Base-by-base conservation (phyloP, 2,113 vertebrate species). In the Brachyhypopomus occidentalis region DNA sequence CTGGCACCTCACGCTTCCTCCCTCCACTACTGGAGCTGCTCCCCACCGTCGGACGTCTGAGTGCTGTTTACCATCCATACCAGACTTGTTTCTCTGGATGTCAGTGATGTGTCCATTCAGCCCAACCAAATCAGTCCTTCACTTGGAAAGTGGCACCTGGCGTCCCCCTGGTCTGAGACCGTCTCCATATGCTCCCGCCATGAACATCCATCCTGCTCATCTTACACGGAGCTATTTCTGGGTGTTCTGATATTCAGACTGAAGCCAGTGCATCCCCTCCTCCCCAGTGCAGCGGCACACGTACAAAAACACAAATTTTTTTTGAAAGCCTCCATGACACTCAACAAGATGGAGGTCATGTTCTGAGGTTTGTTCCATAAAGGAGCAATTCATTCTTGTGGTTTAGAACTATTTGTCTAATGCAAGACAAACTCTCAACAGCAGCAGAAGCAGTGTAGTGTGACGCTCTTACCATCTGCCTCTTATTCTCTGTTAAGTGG, bases 401-500 rank as follows among this genome's bases (percentile, higher is more conserved):
- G n/a, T 25, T 22, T 20, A 64, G 56, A 38, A 56, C 19, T 2
- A 60, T 45, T 55, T 78, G 36, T 12, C 56, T 25, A 27, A 45
- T 69, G 30, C 34, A 71, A 17, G 77, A 58, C 19, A 72, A 72
- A 60, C 55, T 52, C 75, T 62, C 8, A 52, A 25, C 75, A 74
- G 81, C 67, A 79, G 34, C 38, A 59, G 60, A 36, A 88, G 84
- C 71, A 83, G 81, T 70, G 67, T 80, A 79, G 88, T 74, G 80
- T 70, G 86, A 89, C 86, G 94, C 93, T 87, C 93, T 97, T 95
- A 99, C 98, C 98, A 99, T 98, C 92, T 99, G 98, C 87, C 96
- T 95, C 93, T 98, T 99, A 93, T 99, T 98, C 86, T 98, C 98
- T 88, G 98, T 95, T 89, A 99, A 93, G 93, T 99, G 97, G 87